Evolutionary conservation across 2,113 vertebrate species (phyloP).

Genomic region (Lepidothrix coronata): DNA sequence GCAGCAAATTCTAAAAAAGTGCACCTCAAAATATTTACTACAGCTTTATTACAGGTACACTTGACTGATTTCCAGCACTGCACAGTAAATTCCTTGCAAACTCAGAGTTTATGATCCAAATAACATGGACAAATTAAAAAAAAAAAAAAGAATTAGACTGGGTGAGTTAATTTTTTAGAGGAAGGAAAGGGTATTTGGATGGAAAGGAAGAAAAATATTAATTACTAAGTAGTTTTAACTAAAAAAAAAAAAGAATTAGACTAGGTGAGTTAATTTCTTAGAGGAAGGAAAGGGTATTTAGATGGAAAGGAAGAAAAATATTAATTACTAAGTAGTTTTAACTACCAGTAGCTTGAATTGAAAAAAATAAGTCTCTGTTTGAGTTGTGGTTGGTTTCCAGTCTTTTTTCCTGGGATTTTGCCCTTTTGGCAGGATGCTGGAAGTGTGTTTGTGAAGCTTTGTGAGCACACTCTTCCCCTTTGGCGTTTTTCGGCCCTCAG

Average conservation of each 20-base stretch:
- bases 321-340: background rate
- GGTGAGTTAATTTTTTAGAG: background rate
- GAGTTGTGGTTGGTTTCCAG: background rate
- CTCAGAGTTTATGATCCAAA: background rate
- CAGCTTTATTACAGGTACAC: background rate
- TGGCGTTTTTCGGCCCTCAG: constrained; percentile 62
- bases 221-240: background rate
- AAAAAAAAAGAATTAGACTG: accelerated
- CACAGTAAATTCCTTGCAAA: background rate
- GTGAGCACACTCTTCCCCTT: background rate
- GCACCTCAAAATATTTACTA: background rate
- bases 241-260: background rate
- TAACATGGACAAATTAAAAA: background rate
- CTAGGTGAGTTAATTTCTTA: accelerated
- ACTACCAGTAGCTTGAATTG: background rate
- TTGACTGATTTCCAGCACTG: accelerated
- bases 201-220: background rate
- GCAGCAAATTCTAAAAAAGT: accelerated
- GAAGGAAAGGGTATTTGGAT: background rate
- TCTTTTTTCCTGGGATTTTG: background rate
- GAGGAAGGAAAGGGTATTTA: background rate
- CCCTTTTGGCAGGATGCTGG: background rate
- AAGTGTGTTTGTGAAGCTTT: background rate
- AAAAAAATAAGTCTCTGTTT: background rate
- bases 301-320: background rate